phyloP scores from a whole-genome alignment of 2,113 vertebrate species.

The human (Homo sapiens) region GRCh38 chr18:58232501-58233000 shows the following conservation, averaged over 20 bases:
- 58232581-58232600: accelerated
- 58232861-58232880: background rate
- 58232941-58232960: background rate
- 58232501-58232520: background rate
- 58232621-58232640: background rate
- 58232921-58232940: background rate
- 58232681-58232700: background rate
- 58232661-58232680: background rate
- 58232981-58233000: background rate
- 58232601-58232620: accelerated
- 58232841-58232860: background rate
- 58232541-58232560: no score
- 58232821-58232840: background rate
- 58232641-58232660: background rate
- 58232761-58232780: background rate
- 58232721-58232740: background rate
- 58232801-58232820: background rate
- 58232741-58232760: background rate
- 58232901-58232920: background rate
- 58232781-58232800: background rate
- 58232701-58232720: background rate
- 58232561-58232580: background rate
- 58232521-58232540: background rate
- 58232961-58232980: no score
- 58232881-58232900: background rate